Evolutionary conservation across 2,797 vertebrate genomes (phyloP), one percentile per base, ranked within the genome.

Genomic region (Premnoplex brunnescens): DNA sequence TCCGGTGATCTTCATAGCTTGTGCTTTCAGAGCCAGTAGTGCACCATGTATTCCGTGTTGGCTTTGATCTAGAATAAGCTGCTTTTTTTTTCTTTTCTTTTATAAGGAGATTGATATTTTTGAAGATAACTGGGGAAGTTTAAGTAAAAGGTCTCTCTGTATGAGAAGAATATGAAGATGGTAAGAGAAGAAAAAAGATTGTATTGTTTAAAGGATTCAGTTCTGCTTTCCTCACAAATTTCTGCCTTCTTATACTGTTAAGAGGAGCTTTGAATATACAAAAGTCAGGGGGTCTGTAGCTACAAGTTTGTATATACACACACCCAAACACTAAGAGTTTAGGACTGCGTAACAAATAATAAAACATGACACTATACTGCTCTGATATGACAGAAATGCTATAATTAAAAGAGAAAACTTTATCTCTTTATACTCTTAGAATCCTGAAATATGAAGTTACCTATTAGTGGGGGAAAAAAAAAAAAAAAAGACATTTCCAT

Each of bases 151-250:
- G 1, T 62, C 36, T 59, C 3, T 26, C 76, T 77, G 2, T 43
- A 12, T 28, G 30, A 84, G 5, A n/a, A 5, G 10, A 67, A 60
- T 48, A 62, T 0, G 0, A 74, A 77, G 28, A 44, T 14, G 5
- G 18, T 14, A 67, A 67, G 8, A 1, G 2, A 87, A 18, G 24
- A 26, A 46, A 89, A 48, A 63, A 34, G 12, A 51, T 12, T 14
- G 14, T 2, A 1, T 10, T 84, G 16, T 66, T 72, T 75, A 36
- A 69, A 80, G 83, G 18, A 44, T 3, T 67, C 18, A 12, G 0
- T 48, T 80, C 20, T 64, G 14, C 19, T 62, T 94, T 63, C 11
- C 12, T 69, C 66, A 30, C 5, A 54, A 59, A 63, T 9, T 41
- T 14, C 23, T 84, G 16, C 4, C 11, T 88, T 83, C 41, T 71